Evolutionary conservation across 2,888 invertebrate genomes (phyloP).

Genomic region (Ormyrus pomaceus): DNA sequence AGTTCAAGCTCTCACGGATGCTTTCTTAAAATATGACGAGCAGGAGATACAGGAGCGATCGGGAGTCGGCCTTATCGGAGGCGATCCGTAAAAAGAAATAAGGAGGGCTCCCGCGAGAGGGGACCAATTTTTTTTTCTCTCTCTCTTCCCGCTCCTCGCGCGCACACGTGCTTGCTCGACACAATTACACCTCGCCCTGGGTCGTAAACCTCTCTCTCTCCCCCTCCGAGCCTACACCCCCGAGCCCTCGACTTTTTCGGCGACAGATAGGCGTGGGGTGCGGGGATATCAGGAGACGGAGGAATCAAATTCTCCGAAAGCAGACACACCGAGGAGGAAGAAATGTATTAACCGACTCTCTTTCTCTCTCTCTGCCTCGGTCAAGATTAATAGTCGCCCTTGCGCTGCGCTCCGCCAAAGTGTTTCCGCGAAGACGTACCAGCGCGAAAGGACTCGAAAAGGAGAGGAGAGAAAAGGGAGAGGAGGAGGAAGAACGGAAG

Average conservation of each 20-base stretch:
- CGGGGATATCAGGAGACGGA: background rate
- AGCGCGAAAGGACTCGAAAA: constrained; percentile 1
- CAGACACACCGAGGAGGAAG: background rate
- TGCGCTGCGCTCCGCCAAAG: constrained; percentile 27
- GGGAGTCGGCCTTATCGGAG: constrained; percentile 7
- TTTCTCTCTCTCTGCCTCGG: background rate
- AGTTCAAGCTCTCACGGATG: constrained; percentile 18
- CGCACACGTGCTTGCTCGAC: background rate
- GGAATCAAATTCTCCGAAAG: constrained; percentile 15
- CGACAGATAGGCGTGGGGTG: background rate
- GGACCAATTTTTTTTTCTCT: constrained; percentile 30
- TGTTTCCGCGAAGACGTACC: constrained; percentile 30
- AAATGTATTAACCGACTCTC: constrained; percentile 24
- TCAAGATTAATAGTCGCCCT: constrained; percentile 39
- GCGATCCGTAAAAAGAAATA: constrained; percentile 15
- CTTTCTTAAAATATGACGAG: constrained; percentile 26
- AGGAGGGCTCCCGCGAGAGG: constrained; percentile 2
- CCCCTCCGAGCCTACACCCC: too few species aligned
- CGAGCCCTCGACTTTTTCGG: background rate
- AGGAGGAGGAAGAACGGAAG: background rate
- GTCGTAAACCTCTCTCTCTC: background rate
- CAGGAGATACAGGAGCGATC: constrained; percentile 5
- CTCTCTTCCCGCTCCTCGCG: too few species aligned
- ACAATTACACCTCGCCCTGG: background rate
- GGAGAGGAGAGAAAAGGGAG: background rate